Conservation (phyloP, 35 echinoderm and acorn worm species). For the Acanthaster planci region DNA sequence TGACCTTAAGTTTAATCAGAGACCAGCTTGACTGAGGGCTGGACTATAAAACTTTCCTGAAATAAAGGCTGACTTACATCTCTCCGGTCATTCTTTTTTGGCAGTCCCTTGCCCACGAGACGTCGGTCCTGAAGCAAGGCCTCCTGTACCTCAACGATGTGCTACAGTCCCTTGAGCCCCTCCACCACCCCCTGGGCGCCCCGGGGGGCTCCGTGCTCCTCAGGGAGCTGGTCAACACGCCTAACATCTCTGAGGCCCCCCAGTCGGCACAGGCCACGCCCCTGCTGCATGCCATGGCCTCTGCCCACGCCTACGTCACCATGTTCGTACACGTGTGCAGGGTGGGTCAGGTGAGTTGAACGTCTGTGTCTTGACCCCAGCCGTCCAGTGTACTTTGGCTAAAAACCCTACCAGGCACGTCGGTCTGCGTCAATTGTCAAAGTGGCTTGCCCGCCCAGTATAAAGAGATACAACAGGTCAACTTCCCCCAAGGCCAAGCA, state of each 20-base stretch:
- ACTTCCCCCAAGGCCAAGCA: too few species aligned
- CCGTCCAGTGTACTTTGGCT: too few species aligned
- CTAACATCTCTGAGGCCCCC: constrained; percentile 78
- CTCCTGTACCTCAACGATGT: constrained; percentile 78
- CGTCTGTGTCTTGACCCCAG: too few species aligned
- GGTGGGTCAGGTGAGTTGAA: constrained; percentile 83
- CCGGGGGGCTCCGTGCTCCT: constrained; percentile 94
- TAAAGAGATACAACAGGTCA: too few species aligned
- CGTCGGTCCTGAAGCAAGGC: constrained; percentile 87
- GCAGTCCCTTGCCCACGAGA: constrained; percentile 89
- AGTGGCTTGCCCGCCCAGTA: too few species aligned
- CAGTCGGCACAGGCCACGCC: constrained; percentile 82
- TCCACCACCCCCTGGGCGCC: constrained; percentile 80
- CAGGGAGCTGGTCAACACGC: constrained; percentile 81
- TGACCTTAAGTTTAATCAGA: too few species aligned
- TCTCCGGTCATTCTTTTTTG: neutral
- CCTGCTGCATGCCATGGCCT: constrained; percentile 83
- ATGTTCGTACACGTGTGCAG: constrained; percentile 97
- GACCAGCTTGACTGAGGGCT: too few species aligned
- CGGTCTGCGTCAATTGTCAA: too few species aligned
- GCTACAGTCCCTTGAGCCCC: constrained; percentile 76
- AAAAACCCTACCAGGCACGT: too few species aligned
- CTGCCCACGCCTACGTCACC: constrained; percentile 93
- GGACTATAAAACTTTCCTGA: too few species aligned
- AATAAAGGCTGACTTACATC: neutral